A percentile compares a stretch with the other conserved stretches of the same genome.
phyloP scores from a whole-genome alignment of 2,888 invertebrate species.

The Scaptodrosophila latifasciaeformis region DNA sequence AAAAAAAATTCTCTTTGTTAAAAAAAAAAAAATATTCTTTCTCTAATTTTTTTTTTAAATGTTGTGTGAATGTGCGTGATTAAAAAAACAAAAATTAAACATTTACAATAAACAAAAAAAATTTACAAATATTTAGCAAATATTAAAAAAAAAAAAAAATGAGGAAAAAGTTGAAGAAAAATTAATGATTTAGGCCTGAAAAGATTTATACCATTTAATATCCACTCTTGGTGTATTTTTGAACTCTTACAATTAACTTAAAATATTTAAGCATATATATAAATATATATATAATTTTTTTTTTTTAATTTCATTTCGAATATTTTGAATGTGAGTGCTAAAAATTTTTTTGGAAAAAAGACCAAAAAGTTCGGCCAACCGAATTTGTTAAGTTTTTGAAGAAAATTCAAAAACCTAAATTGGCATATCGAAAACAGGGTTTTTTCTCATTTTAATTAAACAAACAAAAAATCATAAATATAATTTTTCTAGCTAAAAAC shows the following conservation, averaged over 20 bases:
- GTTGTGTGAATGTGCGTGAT: too few relatives aligned
- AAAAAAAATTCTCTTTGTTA: not conserved
- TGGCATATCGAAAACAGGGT: not conserved
- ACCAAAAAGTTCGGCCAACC: too few relatives aligned
- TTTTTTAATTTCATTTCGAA: not conserved
- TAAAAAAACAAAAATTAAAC: not conserved
- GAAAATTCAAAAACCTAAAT: not conserved
- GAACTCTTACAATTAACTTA: not conserved
- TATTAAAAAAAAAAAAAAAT: not conserved
- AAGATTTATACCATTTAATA: not conserved
- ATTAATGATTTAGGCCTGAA: not conserved
- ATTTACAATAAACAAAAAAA: not conserved
- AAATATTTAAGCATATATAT: not conserved
- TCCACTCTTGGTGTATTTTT: not conserved
- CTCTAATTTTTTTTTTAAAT: too few relatives aligned
- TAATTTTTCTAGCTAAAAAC: too few relatives aligned
- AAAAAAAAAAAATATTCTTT: too few relatives aligned
- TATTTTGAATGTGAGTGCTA: too few relatives aligned
- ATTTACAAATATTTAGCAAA: not conserved
- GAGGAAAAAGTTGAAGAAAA: not conserved
- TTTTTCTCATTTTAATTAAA: too few relatives aligned
- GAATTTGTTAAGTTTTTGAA: not conserved
- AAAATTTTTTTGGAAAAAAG: too few relatives aligned
- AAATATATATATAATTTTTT: not conserved
- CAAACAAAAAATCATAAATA: too few relatives aligned